Percentiles rank a stretch among this genome's conserved stretches.
Evolutionary conservation across 2,797 vertebrate genomes (phyloP).

Genomic region (Merluccius polli): DNA sequence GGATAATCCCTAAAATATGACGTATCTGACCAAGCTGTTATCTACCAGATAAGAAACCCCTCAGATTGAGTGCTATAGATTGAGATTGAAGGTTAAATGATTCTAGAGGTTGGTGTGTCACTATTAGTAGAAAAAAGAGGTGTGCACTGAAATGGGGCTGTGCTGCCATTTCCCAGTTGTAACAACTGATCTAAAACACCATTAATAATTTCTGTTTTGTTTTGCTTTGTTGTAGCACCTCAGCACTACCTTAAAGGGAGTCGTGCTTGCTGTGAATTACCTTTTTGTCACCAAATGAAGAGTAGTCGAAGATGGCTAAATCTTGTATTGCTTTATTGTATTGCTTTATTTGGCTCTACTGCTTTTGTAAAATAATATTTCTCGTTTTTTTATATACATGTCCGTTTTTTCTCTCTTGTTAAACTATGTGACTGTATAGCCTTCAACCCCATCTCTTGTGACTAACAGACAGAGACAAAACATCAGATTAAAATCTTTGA

Average conservation of each 20-base stretch:
- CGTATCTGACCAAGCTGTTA: conserved; percentile 26
- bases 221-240: conserved; percentile 52
- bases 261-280: conserved; percentile 67
- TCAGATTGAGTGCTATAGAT: conserved; percentile 22
- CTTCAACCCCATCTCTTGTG: conserved; percentile 47
- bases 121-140: conserved; percentile 42
- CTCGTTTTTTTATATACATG: conserved; percentile 47
- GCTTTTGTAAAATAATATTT: conserved; percentile 32
- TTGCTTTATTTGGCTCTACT: conserved; percentile 57
- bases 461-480: conserved; percentile 68
- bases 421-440: conserved; percentile 60
- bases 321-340: conserved; percentile 26
- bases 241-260: conserved; percentile 56
- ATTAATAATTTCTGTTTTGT: conserved; percentile 24
- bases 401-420: conserved; percentile 31
- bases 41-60: conserved; percentile 20
- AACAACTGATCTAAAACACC: conserved; percentile 37
- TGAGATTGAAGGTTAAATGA: conserved; percentile 22
- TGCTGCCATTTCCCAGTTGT: conserved; percentile 33
- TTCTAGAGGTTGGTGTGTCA: conserved; percentile 27
- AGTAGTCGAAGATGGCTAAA: conserved; percentile 42
- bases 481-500: conserved; percentile 72
- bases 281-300: conserved; percentile 62
- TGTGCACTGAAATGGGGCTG: conserved; percentile 44
- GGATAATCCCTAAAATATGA: conserved; percentile 43